Evolutionary conservation across 2,888 invertebrate genomes (phyloP).

Genomic region (Rotaria macrura): DNA sequence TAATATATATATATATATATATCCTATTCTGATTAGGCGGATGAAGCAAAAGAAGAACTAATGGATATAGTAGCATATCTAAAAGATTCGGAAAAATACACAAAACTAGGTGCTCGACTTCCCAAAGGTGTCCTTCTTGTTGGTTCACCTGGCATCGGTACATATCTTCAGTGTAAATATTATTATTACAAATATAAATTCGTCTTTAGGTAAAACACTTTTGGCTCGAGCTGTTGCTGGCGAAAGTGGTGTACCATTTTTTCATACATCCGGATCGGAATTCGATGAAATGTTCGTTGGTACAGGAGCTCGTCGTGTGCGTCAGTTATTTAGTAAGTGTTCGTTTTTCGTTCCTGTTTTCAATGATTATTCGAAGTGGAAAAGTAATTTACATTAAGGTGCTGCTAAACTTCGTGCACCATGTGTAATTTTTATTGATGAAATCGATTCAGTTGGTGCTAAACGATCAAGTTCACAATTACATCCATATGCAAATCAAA

Average conservation of each 20-base stretch:
- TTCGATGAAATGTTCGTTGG: slow-evolving; percentile 97
- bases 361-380: not conserved
- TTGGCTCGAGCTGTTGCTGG: slow-evolving; percentile 92
- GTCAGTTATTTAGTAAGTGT: slow-evolving; percentile 65
- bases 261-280: slow-evolving; percentile 94
- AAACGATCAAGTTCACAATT: slow-evolving; percentile 86
- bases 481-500: slow-evolving; percentile 98
- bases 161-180: too few relatives aligned
- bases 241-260: slow-evolving; percentile 93
- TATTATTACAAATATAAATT: not conserved
- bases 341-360: not conserved
- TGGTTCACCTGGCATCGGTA: not conserved
- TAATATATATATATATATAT: not conserved
- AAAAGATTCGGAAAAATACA: slow-evolving; percentile 82
- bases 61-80: slow-evolving; percentile 91
- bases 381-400: slow-evolving; percentile 53
- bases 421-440: slow-evolving; percentile 96
- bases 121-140: slow-evolving; percentile 62
- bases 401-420: slow-evolving; percentile 86
- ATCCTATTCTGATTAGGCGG: slow-evolving; percentile 44
- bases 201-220: slow-evolving; percentile 67
- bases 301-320: slow-evolving; percentile 81
- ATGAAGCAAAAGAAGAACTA: slow-evolving; percentile 91
- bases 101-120: slow-evolving; percentile 78
- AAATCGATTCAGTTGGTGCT: slow-evolving; percentile 95